Evolutionary conservation across 2,113 vertebrate species (phyloP).

Genomic region (Lepisosteus osseus): DNA sequence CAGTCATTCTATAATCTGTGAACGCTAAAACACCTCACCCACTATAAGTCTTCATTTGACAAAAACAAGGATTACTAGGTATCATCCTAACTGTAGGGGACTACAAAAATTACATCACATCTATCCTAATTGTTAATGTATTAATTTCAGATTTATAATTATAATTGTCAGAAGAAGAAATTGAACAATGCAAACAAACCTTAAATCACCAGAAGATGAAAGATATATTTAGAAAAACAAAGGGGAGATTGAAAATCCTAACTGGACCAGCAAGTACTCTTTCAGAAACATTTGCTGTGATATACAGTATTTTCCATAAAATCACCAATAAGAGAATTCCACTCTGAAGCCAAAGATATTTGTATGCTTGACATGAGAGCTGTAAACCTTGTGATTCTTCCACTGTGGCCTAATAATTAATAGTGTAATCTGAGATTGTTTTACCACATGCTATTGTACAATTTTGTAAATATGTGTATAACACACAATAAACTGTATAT

Average conservation of each 20-base stretch:
- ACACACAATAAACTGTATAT: constrained; percentile 64
- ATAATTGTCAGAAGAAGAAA: no score
- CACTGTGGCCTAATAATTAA: constrained; percentile 56
- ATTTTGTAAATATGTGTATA: constrained; percentile 63
- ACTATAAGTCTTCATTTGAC: not conserved
- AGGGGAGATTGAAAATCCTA: no score
- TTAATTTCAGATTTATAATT: no score
- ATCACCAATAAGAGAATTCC: no score
- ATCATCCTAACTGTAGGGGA: not conserved
- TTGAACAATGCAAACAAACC: no score
- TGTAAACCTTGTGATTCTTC: constrained; percentile 48
- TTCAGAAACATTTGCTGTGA: no score
- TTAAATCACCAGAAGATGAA: no score
- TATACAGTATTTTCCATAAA: no score
- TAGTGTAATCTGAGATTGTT: constrained; percentile 60
- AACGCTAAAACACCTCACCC: not conserved
- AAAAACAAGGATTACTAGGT: not conserved
- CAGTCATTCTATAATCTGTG: constrained; percentile 4
- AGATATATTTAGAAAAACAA: no score
- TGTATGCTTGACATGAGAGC: constrained; percentile 28
- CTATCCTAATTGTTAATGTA: no score
- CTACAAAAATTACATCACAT: no score
- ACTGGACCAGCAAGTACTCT: no score
- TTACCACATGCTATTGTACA: constrained; percentile 58
- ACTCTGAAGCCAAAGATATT: constrained; percentile 59